phyloP scores from a whole-genome alignment of 2,888 invertebrate species.

The Camptogramma bilineatum region DNA sequence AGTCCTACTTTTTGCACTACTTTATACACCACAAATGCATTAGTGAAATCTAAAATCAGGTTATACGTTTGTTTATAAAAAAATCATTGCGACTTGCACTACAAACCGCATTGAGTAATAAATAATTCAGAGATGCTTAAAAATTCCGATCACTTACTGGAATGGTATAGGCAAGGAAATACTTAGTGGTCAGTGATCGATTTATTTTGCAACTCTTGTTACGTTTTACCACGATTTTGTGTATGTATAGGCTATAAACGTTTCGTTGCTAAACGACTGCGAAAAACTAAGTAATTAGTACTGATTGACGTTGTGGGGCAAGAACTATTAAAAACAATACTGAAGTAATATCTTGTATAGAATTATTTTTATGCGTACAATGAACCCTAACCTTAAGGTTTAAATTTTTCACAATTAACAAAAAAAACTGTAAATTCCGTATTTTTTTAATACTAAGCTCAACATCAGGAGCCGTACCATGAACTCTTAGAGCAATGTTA shows the following conservation, averaged over 20 bases:
- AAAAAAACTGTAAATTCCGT: no score
- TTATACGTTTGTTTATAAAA: constrained; percentile 28
- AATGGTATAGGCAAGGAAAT: constrained; percentile 32
- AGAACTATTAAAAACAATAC: not conserved
- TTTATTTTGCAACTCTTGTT: constrained; percentile 35
- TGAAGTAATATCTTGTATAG: not conserved
- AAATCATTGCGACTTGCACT: constrained; percentile 27
- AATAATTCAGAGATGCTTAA: constrained; percentile 41
- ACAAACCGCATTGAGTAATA: constrained; percentile 28
- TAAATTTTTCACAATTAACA: no score
- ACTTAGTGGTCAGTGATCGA: constrained; percentile 30
- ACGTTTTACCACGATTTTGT: not conserved
- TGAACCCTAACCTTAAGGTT: no score
- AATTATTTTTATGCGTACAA: no score
- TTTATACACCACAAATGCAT: not conserved
- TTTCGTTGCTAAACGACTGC: constrained; percentile 14
- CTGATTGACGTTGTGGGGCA: constrained; percentile 4
- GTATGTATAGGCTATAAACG: constrained; percentile 8
- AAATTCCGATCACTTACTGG: constrained; percentile 39
- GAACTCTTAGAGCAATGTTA: no score
- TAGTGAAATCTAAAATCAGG: constrained; percentile 27
- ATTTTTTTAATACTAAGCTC: no score
- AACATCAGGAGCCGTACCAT: no score
- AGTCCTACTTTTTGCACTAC: not conserved
- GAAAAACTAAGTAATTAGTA: constrained; percentile 18